phyloP scores from a whole-genome alignment of 2,888 invertebrate species.

The Leptopilina myrica region DNA sequence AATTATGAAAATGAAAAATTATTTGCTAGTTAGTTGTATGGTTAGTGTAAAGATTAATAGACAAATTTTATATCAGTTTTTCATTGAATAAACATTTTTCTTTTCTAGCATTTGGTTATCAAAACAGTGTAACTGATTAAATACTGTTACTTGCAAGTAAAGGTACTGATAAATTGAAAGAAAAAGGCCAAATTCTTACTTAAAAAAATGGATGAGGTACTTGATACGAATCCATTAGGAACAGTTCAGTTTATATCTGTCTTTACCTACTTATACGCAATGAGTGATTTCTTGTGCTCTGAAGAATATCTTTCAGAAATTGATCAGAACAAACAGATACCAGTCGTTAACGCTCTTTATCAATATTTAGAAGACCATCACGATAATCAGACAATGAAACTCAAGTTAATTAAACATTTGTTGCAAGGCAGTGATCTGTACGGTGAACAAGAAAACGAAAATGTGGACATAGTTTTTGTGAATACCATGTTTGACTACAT shows the following conservation, averaged over 20 bases:
- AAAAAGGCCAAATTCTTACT: too few relatives aligned
- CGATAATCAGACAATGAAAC: neutral
- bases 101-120: too few relatives aligned
- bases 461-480: neutral
- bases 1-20: too few relatives aligned
- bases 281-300: neutral
- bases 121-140: too few relatives aligned
- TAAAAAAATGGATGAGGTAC: too few relatives aligned
- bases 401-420: neutral
- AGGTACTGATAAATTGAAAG: too few relatives aligned
- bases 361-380: neutral
- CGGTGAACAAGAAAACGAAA: neutral
- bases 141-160: too few relatives aligned
- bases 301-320: neutral
- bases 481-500: constrained; percentile 6
- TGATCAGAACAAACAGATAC: neutral
- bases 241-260: neutral
- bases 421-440: neutral
- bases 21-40: too few relatives aligned
- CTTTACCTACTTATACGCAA: neutral
- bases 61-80: too few relatives aligned
- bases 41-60: too few relatives aligned
- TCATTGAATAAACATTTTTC: too few relatives aligned
- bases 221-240: neutral
- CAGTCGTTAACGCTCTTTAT: neutral